These are phyloP conservation scores for Atractosteus spatula DNA, from an alignment of 2,113 vertebrate species.

Conservation along the genomic window DNA sequence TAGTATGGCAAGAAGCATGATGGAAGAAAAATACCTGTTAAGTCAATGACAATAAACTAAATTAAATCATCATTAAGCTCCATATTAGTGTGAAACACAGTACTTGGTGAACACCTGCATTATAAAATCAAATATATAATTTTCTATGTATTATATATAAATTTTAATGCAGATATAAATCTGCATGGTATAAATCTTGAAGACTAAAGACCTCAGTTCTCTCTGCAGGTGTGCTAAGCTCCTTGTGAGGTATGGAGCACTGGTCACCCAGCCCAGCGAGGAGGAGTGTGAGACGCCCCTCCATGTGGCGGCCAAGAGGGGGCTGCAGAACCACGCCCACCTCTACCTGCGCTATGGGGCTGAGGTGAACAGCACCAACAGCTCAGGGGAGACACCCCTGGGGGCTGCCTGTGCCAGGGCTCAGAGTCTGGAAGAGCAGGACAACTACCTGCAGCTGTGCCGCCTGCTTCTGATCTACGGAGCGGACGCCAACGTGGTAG, in stretches of 20 bases:
- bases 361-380: constrained; percentile 31
- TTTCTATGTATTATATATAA: no score
- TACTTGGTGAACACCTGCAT: no score
- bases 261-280: constrained; percentile 42
- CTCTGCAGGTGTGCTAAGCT: constrained; percentile 61
- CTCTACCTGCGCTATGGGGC: constrained; percentile 62
- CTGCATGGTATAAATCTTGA: no score
- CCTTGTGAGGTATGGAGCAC: constrained; percentile 59
- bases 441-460: constrained; percentile 49
- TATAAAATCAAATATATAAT: no score
- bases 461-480: constrained; percentile 46
- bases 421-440: fast-evolving
- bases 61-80: no score
- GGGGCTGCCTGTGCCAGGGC: constrained; percentile 45
- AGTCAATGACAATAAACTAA: no score
- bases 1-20: no score
- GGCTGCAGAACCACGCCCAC: constrained; percentile 51
- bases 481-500: constrained; percentile 36
- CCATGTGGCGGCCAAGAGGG: constrained; percentile 58
- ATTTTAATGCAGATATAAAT: no score
- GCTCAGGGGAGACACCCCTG: constrained; percentile 53
- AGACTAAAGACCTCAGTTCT: neutral
- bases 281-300: constrained; percentile 48
- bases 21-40: no score
- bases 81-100: no score